Conservation (phyloP, 2,888 invertebrate species). For the Boloria euphrosyne region DNA sequence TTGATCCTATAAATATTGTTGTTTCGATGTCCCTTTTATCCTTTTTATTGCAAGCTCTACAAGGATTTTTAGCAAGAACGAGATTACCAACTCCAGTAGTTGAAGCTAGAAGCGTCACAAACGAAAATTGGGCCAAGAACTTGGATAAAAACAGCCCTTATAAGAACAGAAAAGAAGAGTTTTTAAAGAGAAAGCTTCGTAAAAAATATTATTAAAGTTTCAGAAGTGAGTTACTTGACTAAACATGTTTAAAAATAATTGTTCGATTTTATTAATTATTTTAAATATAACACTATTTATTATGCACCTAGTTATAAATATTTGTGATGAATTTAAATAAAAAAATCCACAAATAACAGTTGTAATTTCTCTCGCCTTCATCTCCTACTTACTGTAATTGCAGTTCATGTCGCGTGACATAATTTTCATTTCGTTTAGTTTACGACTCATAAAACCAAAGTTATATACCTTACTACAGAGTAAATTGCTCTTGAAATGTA, state of each 20-base stretch:
- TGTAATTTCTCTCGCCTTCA: constrained; percentile 53
- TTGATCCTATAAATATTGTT: constrained; percentile 77
- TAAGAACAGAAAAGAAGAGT: constrained; percentile 50
- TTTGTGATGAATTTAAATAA: constrained; percentile 5
- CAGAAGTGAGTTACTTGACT: too few species aligned
- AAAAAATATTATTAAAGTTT: constrained; percentile 47
- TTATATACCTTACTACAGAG: constrained; percentile 37
- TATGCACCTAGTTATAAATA: constrained; percentile 1
- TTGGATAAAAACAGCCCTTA: constrained; percentile 49
- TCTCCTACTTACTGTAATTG: constrained; percentile 57
- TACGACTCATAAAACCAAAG: constrained; percentile 57
- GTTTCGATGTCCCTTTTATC: constrained; percentile 75
- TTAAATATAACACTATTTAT: constrained; percentile 17
- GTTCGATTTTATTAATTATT: too few species aligned
- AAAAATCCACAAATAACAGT: constrained; percentile 28
- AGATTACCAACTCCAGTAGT: constrained; percentile 68
- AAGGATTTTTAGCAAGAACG: constrained; percentile 66
- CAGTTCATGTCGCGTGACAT: constrained; percentile 50
- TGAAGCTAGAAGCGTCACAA: constrained; percentile 57
- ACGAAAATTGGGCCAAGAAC: constrained; percentile 5
- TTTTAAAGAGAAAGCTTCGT: constrained; percentile 50
- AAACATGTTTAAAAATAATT: too few species aligned
- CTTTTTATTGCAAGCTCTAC: constrained; percentile 72
- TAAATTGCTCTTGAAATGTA: constrained; percentile 49
- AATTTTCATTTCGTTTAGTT: constrained; percentile 58